Evolutionary conservation across 2,797 vertebrate species (phyloP), one percentile per base, ranked within the genome.

Genomic region (Eulemur rubriventer): DNA sequence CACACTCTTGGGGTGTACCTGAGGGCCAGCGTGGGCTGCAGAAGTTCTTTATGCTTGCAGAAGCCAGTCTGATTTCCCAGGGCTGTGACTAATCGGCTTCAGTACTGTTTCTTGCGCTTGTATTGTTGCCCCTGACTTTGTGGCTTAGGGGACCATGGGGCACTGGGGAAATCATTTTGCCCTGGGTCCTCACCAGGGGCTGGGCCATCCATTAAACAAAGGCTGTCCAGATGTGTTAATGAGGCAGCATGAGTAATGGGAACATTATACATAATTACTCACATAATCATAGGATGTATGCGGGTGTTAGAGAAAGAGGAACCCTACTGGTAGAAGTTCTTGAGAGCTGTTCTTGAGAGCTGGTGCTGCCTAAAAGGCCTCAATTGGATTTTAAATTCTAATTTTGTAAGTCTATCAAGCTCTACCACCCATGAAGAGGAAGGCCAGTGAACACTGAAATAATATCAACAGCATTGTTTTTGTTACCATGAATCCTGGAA

Each of bases 311-410:
- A 52, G 65, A 95, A 91, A 89, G 89, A 73, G 80, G 61, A 87
- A 73, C 55, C 43, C 59, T 94, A 43, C 83, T 91, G 75, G n/a
- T 69, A 20, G 33, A 84, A 55, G 38, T 94, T 96, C 76, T 86
- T 93, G n/a, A 88, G 88, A 80, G 94, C 69, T 87, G 81, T 73
- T 82, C 48, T 94, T 78, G 69, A 84, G 84, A 93, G 89, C 41
- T 82, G 48, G 50, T 92, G 55, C 26, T 43, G 48, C 72, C 59
- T 83, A 57, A 98, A 97, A 96, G 55, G 78, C 85, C 94, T 38
- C n/a, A 90, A 92, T 96, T 97, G 76, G 46, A 93, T 88, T 95
- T 97, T 95, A 96, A 97, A 97, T 97, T 94, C 46, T 95, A 69
- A 88, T 93, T 98, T 97, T 95, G 89, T 73, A 97, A 75, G 91